Conservation (phyloP, 2,113 vertebrate species). For the Oenanthe oenanthe region DNA sequence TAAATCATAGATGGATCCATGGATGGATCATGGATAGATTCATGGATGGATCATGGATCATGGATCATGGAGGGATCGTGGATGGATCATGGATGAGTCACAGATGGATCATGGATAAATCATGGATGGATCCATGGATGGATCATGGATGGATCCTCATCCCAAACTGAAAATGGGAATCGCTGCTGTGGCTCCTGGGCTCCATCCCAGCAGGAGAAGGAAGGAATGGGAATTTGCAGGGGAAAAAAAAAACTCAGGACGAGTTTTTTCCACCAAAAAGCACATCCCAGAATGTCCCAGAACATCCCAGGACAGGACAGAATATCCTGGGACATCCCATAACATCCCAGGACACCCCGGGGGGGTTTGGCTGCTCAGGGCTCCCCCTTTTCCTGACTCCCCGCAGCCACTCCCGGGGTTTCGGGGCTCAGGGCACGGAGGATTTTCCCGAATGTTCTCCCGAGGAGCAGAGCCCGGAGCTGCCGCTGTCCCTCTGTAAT, state of each 20-base stretch:
- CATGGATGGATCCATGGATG: too few relatives aligned
- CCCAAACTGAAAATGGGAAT: not conserved
- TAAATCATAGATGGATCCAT: too few relatives aligned
- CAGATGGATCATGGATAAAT: too few relatives aligned
- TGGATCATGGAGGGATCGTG: too few relatives aligned
- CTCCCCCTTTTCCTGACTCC: not conserved
- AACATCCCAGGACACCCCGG: not conserved
- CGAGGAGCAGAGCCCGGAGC: not conserved
- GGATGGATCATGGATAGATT: not conserved
- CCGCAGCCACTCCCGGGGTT: not conserved
- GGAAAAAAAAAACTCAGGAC: not conserved
- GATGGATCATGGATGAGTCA: too few relatives aligned
- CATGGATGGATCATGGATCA: too few relatives aligned
- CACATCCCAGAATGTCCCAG: not conserved
- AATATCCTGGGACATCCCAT: too few relatives aligned
- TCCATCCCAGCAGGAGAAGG: not conserved
- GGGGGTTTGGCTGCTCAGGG: not conserved
- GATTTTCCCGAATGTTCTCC: not conserved
- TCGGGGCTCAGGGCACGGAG: not conserved
- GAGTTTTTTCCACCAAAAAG: not conserved
- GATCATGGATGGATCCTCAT: not conserved
- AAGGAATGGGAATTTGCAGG: not conserved
- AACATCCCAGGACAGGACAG: too few relatives aligned
- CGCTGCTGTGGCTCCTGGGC: not conserved
- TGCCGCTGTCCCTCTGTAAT: constrained; percentile 72